phyloP scores from a whole-genome alignment of 2,113 vertebrate species.

The Cyanocitta stelleri region DNA sequence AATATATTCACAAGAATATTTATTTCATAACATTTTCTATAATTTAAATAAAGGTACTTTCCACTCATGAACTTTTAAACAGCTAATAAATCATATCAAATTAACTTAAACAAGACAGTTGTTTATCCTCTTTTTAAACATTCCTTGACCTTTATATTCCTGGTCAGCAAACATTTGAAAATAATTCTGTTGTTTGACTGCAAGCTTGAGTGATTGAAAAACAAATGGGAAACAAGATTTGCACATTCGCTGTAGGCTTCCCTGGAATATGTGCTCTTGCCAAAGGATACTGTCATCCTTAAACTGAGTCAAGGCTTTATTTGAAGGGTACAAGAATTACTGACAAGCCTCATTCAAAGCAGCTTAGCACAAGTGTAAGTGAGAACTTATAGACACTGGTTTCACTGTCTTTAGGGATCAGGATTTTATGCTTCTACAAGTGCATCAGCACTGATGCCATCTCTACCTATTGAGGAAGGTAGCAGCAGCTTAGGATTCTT shows the following conservation, averaged over 20 bases:
- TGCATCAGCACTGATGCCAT: background rate
- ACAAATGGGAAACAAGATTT: background rate
- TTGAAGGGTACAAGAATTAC: background rate
- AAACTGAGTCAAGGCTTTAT: background rate
- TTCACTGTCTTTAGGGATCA: background rate
- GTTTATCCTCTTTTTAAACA: background rate
- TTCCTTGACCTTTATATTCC: background rate
- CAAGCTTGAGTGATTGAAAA: background rate
- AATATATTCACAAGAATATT: background rate
- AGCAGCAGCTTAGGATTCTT: background rate
- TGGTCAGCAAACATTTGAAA: background rate
- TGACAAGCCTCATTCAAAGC: background rate
- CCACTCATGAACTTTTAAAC: constrained; percentile 6
- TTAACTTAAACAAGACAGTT: background rate
- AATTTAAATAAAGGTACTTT: background rate
- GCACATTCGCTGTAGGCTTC: background rate
- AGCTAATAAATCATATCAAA: background rate
- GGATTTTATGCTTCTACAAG: background rate
- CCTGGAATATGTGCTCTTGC: background rate
- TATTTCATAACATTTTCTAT: background rate
- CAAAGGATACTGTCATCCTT: background rate
- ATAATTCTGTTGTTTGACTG: background rate
- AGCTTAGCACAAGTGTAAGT: background rate
- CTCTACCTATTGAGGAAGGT: background rate
- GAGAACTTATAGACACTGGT: background rate